A percentile compares a stretch with the other conserved stretches of the same genome.
These are phyloP conservation scores for Leptopilina syphax DNA, from an alignment of 2,888 invertebrate species.

Conservation along the genomic window DNA sequence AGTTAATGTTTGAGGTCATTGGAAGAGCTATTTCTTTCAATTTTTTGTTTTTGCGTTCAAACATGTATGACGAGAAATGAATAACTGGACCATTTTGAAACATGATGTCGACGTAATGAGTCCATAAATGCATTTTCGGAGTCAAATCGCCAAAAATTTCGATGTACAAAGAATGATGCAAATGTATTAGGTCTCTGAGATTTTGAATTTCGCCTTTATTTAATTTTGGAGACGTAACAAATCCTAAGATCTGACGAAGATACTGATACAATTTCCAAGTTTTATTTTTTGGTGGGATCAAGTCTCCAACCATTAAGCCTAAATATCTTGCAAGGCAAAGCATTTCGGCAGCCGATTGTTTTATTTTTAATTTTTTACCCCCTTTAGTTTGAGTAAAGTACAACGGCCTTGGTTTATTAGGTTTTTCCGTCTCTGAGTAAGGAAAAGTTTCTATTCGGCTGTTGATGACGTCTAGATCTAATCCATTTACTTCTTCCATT, in stretches of 20 bases:
- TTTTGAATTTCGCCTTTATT: constrained; percentile 35
- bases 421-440: constrained; percentile 46
- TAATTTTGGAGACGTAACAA: constrained; percentile 40
- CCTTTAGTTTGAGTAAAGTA: constrained; percentile 39
- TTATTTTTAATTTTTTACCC: background rate
- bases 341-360: background rate
- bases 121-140: constrained; percentile 48
- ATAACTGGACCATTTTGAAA: constrained; percentile 41
- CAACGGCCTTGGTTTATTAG: constrained; percentile 48
- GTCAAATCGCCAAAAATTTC: constrained; percentile 44
- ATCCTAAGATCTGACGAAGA: too few relatives aligned
- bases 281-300: constrained; percentile 33
- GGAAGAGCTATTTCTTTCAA: constrained; percentile 40
- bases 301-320: constrained; percentile 9
- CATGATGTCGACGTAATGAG: constrained; percentile 41
- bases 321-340: constrained; percentile 37
- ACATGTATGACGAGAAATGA: constrained; percentile 46
- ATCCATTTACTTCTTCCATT: constrained; percentile 42
- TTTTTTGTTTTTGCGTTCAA: constrained; percentile 45
- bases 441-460: constrained; percentile 48
- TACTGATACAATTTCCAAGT: constrained; percentile 49
- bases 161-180: constrained; percentile 42
- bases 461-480: constrained; percentile 49
- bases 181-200: constrained; percentile 40
- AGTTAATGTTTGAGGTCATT: constrained; percentile 43